Evolutionary conservation across 2,797 vertebrate species (phyloP).

Genomic region (Cheirogaleus major): DNA sequence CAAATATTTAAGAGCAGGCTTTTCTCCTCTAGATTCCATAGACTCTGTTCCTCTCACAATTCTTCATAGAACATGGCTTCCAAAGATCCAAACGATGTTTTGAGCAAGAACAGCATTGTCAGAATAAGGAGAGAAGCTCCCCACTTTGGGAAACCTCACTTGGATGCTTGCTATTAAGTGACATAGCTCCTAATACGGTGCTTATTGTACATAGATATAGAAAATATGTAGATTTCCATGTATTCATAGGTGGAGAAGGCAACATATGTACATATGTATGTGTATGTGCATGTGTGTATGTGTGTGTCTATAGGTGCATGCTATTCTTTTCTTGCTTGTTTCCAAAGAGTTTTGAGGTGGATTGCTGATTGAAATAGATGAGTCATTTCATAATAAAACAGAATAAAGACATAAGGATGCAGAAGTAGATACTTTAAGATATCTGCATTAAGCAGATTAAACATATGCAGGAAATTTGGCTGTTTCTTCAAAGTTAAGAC

Average conservation of each 20-base stretch:
- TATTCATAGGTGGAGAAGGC: neutral
- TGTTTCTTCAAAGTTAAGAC: neutral
- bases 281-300: neutral
- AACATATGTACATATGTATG: fast-evolving
- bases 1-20: neutral
- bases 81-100: neutral
- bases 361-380: neutral
- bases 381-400: neutral
- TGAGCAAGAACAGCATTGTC: neutral
- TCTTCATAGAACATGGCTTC: neutral
- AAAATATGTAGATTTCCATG: neutral
- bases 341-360: neutral
- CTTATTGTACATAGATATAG: neutral
- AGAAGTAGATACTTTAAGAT: neutral
- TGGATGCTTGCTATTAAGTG: neutral
- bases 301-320: fast-evolving
- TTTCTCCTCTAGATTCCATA: neutral
- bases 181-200: neutral
- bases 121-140: neutral
- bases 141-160: neutral
- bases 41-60: neutral
- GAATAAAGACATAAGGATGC: neutral
- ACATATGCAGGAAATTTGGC: neutral
- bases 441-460: neutral
- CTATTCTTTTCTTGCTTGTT: neutral